phyloP scores from a whole-genome alignment of 2,113 vertebrate species.

The Podarcis muralis region DNA sequence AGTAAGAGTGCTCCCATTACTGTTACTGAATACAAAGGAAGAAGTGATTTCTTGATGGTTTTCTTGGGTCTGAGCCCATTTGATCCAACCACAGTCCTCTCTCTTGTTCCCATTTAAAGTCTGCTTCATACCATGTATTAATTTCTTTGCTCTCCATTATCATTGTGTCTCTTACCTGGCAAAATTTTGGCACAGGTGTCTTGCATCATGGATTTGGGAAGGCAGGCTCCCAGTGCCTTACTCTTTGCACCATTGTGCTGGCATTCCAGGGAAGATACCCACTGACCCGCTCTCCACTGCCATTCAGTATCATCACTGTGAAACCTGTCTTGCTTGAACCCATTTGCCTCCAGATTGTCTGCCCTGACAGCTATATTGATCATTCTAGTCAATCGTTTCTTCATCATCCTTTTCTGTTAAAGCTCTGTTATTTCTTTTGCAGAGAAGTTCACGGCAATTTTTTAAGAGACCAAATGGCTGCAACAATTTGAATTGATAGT shows the following conservation, averaged over 20 bases:
- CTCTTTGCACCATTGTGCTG: no score
- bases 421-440: neutral
- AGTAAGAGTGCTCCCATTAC: neutral
- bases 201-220: neutral
- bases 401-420: neutral
- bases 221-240: neutral
- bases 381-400: neutral
- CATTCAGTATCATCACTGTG: neutral
- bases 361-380: neutral
- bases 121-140: neutral
- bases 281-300: neutral
- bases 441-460: neutral
- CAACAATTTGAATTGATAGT: fast-evolving
- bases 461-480: neutral
- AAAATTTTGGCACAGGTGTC: no score
- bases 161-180: neutral
- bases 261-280: neutral
- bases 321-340: neutral
- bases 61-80: neutral
- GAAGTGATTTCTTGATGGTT: neutral
- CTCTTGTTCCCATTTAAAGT: neutral
- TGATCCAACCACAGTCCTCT: neutral
- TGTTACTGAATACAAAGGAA: neutral
- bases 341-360: neutral
- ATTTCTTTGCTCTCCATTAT: neutral